Evolutionary conservation across 2,113 vertebrate genomes (phyloP), one percentile per base, ranked within the genome.

Genomic region (Channa argus): DNA sequence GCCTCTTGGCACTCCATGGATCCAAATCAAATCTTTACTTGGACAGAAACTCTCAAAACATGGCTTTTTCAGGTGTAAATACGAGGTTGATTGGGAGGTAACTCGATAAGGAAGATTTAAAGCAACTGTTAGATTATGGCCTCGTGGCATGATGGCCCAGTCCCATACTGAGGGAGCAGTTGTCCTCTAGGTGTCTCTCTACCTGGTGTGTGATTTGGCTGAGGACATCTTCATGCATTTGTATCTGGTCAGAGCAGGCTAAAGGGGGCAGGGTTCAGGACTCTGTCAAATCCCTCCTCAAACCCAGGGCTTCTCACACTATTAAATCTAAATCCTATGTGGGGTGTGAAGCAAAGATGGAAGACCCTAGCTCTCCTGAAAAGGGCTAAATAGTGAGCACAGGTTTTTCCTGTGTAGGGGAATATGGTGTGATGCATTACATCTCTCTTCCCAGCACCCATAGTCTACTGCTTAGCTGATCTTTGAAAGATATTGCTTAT

Each of bases 401-500:
- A 74, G 76, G 58, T 79, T 88, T 85, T 83, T 83, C 79, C 83
- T 81, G 68, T 87, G 71, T 71, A 82, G 76, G 82, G 62, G 83
- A 76, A 88, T 86, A 86, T 83, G 64, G 70, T 77, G 83, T 91
- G 90, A 94, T 93, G 89, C 93, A 94, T 92, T 89, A 90, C 87
- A 90, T 87, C 80, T 82, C 71, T 81, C 84, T 73, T 83, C 84
- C 74, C 87, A 67, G 79, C 84, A 90, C 88, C 88, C 85, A 91
- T 88, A 92, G 94, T 87, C 93, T 89, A 94, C 94, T 94, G 92
- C 92, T 97, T 96, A 96, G 93, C 93, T 88, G 91, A 93, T 93
- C 92, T 92, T 91, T 86, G 95, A 95, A 95, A 97, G 96, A 96
- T 94, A 96, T 95, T 94, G 95, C 96, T 97, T 95, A 95, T 89